Base-by-base conservation (phyloP, 2,113 vertebrate genomes). In the Carlito syrichta region DNA sequence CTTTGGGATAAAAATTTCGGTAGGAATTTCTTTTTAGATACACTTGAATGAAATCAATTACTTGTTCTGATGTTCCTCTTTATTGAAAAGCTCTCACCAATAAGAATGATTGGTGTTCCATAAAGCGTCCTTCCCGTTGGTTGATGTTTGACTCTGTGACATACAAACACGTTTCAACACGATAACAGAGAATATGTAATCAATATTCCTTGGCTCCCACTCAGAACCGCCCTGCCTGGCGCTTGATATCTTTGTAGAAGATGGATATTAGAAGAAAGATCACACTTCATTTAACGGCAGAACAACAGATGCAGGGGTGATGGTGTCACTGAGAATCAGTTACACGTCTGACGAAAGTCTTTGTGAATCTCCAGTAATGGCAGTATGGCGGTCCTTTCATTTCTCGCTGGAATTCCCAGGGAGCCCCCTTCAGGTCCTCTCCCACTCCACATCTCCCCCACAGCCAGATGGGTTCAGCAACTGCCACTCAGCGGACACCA, bases 291-390 rank as follows among this genome's bases (percentile, higher is more conserved):
- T 98, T 98, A 98, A 98, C 98, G 98, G 98, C 91, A 97, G 96
- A 98, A 98, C 52, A 82, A 83, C 98, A 99, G 98, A 98, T 98
- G 98, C 94, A 98, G 98, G 96, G 98, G 96, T 52, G 48, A 89
- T 96, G 77, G 98, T 98, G 98, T 98, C 97, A 90, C 83, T 90
- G 89, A 98, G 98, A 98, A 97, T 98, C 98, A 93, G 95, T 98
- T 98, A 98, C 97, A 93, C 83, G 85, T 97, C 98, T 97, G 98
- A 98, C 79, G 97, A 96, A 96, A 97, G 97, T 66, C 97, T 98
- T 97, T 95, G 95, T 98, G 98, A 89, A 90, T 98, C 95, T 97
- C 98, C 97, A 98, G 96, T 98, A 97, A 98, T 93, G 96, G 97
- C 98, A 98, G 97, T 98, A 98, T 98, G 98, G 89, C 91, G 69